Conservation (phyloP, 1,140 invertebrate genomes). For the Drosophila dunni region DNA sequence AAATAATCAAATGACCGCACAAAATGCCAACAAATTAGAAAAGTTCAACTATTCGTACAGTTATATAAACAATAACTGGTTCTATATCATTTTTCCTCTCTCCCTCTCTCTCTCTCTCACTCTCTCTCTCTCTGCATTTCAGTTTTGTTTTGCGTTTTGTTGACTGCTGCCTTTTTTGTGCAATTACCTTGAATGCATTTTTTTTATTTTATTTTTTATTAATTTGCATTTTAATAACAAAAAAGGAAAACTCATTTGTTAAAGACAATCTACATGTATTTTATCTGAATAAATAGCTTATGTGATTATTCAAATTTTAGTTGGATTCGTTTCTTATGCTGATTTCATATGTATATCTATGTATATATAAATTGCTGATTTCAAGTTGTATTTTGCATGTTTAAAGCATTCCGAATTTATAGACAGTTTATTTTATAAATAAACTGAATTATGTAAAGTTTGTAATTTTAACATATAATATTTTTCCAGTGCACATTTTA, state of each 20-base stretch:
- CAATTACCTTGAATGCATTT: constrained; percentile 58
- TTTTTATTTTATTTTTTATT: neutral
- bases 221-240: constrained; percentile 55
- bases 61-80: constrained; percentile 71
- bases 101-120: constrained; percentile 12
- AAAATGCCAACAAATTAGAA: constrained; percentile 38
- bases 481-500: no score
- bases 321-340: constrained; percentile 3
- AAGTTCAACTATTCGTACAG: constrained; percentile 48
- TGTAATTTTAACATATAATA: no score
- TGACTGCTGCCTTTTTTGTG: constrained; percentile 55
- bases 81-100: constrained; percentile 40
- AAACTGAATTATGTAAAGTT: no score
- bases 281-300: constrained; percentile 3
- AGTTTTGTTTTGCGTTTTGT: constrained; percentile 49
- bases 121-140: constrained; percentile 1
- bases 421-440: no score
- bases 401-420: no score
- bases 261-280: constrained; percentile 28
- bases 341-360: neutral
- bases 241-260: constrained; percentile 48
- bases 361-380: neutral
- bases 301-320: constrained; percentile 3
- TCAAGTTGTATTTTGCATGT: neutral
- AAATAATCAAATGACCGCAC: constrained; percentile 73